Percentiles rank a stretch among this genome's conserved stretches.
These are phyloP conservation scores for Pelvicachromis taeniatus DNA, from an alignment of 2,113 vertebrate genomes.

Conservation along the genomic window DNA sequence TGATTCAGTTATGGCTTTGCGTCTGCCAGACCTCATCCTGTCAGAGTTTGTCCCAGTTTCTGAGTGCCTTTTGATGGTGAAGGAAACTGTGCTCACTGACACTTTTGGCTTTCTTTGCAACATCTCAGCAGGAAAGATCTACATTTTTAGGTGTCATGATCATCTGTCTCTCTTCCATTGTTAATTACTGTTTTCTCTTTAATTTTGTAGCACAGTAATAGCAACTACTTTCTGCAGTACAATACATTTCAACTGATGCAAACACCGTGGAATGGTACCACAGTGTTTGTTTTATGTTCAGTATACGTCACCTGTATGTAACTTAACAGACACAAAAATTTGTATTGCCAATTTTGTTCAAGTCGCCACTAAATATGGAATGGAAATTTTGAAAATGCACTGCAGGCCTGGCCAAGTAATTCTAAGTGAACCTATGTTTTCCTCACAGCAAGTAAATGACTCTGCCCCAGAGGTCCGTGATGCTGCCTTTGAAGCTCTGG, in stretches of 20 bases:
- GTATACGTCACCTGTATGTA: not conserved
- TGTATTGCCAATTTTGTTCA: not conserved
- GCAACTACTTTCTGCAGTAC: no score
- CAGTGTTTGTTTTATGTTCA: not conserved
- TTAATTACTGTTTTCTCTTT: no score
- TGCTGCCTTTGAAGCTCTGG: constrained; percentile 94
- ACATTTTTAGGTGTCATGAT: not conserved
- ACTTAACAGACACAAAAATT: not conserved
- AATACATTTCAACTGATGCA: fast-evolving
- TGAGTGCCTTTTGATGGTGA: no score
- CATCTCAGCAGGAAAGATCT: no score
- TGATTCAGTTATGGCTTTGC: no score
- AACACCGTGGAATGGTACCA: no score
- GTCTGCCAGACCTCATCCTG: no score
- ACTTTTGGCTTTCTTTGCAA: no score
- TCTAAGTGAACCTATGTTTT: not conserved
- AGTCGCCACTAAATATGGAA: not conserved
- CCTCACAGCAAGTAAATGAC: constrained; percentile 90
- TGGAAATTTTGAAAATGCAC: not conserved
- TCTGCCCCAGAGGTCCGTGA: constrained; percentile 95
- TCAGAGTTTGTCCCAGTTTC: no score
- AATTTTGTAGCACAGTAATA: no score
- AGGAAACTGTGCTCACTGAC: no score
- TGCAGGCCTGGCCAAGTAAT: not conserved
- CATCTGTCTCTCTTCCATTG: no score